Conservation (phyloP, 2,797 vertebrate genomes). For the Botia almorhae region DNA sequence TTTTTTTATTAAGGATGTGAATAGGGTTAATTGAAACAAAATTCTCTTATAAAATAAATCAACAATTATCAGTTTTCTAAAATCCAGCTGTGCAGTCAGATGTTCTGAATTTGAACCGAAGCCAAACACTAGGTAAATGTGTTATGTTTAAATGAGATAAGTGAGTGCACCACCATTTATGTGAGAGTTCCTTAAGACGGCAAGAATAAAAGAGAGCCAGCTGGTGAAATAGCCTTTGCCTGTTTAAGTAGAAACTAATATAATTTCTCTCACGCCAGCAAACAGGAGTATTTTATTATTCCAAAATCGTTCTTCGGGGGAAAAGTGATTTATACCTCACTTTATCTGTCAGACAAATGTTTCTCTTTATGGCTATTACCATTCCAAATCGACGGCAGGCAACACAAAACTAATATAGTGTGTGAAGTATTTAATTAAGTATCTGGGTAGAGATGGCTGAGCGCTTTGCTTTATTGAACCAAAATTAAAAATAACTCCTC, state of each 20-base stretch:
- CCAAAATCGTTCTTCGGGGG: constrained; percentile 63
- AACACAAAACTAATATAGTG: constrained; percentile 67
- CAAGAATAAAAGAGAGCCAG: constrained; percentile 29
- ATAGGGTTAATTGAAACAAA: too few species aligned
- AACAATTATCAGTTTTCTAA: background rate
- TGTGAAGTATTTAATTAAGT: constrained; percentile 77
- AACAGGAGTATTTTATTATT: constrained; percentile 68
- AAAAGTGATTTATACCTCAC: constrained; percentile 72
- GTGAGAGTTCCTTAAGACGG: constrained; percentile 10
- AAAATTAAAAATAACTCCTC: constrained; percentile 72
- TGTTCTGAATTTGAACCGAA: constrained; percentile 6
- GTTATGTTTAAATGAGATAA: too few species aligned
- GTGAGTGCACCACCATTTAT: constrained; percentile 30
- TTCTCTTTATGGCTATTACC: constrained; percentile 73
- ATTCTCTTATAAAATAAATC: background rate
- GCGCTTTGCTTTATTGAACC: constrained; percentile 75
- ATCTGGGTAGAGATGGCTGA: constrained; percentile 73
- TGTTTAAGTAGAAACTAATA: constrained; percentile 59
- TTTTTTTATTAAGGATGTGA: too few species aligned
- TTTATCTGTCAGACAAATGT: constrained; percentile 74
- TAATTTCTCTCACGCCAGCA: constrained; percentile 59
- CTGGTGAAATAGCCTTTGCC: constrained; percentile 38
- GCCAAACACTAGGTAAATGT: constrained; percentile 33
- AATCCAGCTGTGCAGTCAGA: constrained; percentile 1
- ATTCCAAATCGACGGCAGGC: constrained; percentile 68